Evolutionary conservation across 2,113 vertebrate genomes (phyloP), one percentile per base, ranked within the genome.

Genomic region (Talpa occidentalis): DNA sequence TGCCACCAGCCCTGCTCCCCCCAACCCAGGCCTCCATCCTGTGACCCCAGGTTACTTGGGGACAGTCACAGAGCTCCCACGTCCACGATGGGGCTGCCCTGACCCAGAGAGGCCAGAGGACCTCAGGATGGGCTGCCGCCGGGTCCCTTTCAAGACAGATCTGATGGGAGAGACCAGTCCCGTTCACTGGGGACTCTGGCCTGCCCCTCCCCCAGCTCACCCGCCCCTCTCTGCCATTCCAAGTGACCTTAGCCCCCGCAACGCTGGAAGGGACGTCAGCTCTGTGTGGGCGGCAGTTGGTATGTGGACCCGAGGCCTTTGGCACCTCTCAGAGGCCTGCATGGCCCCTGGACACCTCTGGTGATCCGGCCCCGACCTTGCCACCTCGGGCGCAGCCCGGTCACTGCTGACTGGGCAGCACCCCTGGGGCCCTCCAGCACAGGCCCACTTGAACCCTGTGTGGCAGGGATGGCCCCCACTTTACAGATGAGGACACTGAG

Each of bases 231-330:
- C 69, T 10, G 2, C 1, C 3, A 70, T 70, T 96, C 93, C 96
- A 97, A 94, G 86, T 94, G 97, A 97, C 91, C 97, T 97, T 97
- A 79, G 97, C 52, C 78, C 97, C 85, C 94, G 88, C 22, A n/a
- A 35, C 4, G 32, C 69, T 90, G 86, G 93, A 88, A 84, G 37
- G 94, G 93, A 60, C 35, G 60, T 89, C 52, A 6, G 91, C 91
- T 7, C 95, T 95, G 97, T 70, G 97, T 97, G 97, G 97, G 97
- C 84, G 97, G 97, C 67, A 49, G 22, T 52, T 92, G 96, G 94
- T 92, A 94, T 94, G 96, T 77, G 70, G 40, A 89, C 84, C 84
- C 52, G 60, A 92, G 93, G 92, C 76, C 97, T 88, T 87, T 28
- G 96, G 93, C 91, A 8, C 93, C 80, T 97, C 92, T 97, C 88